Evolutionary conservation across 2,113 vertebrate species (phyloP).

Genomic region (Oophaga pumilio): DNA sequence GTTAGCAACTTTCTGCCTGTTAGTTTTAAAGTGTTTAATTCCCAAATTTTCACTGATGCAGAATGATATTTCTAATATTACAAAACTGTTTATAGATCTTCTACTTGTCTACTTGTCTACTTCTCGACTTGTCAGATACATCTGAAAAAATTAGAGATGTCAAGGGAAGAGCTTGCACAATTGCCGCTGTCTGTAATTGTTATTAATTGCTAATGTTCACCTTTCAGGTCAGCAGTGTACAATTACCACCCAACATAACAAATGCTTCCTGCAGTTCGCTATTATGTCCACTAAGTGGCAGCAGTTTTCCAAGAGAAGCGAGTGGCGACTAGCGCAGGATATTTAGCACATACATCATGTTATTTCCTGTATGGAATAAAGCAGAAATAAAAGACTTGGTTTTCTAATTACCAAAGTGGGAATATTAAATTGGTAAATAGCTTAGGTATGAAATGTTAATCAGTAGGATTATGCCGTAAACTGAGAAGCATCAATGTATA

Average conservation of each 20-base stretch:
- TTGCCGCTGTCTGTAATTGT: not conserved
- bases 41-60: not conserved
- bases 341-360: not conserved
- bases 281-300: constrained; percentile 20
- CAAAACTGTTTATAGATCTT: not conserved
- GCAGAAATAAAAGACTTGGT: not conserved
- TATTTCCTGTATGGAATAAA: not conserved
- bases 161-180: not conserved
- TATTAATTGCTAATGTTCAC: constrained; percentile 15
- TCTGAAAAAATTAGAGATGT: not conserved
- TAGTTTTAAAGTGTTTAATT: not conserved
- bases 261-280: not conserved
- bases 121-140: not conserved
- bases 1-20: too few relatives aligned
- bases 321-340: not conserved
- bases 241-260: not conserved
- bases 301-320: not conserved
- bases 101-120: too few relatives aligned
- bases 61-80: not conserved
- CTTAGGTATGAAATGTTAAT: not conserved
- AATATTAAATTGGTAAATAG: not conserved
- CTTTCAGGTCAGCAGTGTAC: not conserved
- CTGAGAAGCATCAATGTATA: not conserved
- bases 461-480: not conserved
- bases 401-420: not conserved